Evolutionary conservation across 2,113 vertebrate species (phyloP), one percentile per base, ranked within the genome.

Genomic region (Cheilinus undulatus): DNA sequence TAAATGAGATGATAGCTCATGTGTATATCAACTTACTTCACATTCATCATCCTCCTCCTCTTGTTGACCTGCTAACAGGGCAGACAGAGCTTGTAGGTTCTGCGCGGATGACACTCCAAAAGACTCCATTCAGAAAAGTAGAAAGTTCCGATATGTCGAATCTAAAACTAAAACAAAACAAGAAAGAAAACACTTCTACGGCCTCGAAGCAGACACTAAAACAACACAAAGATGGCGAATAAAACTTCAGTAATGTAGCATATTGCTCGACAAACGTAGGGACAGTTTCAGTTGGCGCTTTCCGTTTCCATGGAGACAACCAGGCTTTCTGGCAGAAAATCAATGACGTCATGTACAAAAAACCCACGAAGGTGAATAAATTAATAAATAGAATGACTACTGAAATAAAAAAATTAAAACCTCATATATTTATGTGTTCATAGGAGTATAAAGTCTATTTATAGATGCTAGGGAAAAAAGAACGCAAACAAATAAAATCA

Each of bases 11-110:
- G 46, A n/a, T 17, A 23, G 19, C 14, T 17, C 38, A 27, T 23
- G 3, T 19, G 20, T 10, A 40, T n/a, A 36, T 1, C 5, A 22
- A 40, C 85, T 86, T 83, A 94, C 92, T 78, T 59, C 27, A 22
- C 26, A 53, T 20, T 91, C 78, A 2, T 78, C 90, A 0, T 85
- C 83, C 0, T 93, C 86, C 0, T 92, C 90, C 1, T 94, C 93
- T 1, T 92, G 78, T 40, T 79, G 57, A 11, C 73, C 32, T 10
- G 45, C 69, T 0, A 98, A 90, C 40, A 98, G 74, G 0, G 82
- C 84, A 30, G 96, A 94, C 6, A 98, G 94, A 3, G 90, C 89
- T 83, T 91, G 88, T 1, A 98, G 61, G 27, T 74, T 83, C 3
- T 92, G 84, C 6, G 68, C 36, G 0, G 95, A 93, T 34, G 92